These are phyloP conservation scores for Microctenopoma lineatum DNA, from an alignment of 2,797 vertebrate genomes.

Conservation along the genomic window DNA sequence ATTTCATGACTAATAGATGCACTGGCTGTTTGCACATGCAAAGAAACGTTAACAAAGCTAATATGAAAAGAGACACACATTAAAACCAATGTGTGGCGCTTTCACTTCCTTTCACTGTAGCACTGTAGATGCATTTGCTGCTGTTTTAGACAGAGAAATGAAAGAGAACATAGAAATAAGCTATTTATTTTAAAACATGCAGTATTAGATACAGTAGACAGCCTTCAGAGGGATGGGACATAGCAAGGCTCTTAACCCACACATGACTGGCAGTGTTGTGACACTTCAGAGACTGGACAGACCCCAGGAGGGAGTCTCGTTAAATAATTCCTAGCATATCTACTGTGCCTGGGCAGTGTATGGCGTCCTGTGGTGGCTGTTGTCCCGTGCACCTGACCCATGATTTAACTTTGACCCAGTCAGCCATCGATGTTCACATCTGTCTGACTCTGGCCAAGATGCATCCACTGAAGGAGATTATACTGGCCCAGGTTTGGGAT, in stretches of 20 bases:
- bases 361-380: constrained; percentile 21
- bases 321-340: constrained; percentile 49
- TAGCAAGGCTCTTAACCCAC: constrained; percentile 50
- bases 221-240: constrained; percentile 23
- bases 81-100: background rate
- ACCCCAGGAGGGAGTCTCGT: constrained; percentile 54
- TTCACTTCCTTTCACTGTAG: background rate
- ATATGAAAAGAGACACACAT: constrained; percentile 5
- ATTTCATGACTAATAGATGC: constrained; percentile 4
- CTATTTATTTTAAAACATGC: constrained; percentile 4
- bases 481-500: background rate
- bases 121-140: background rate
- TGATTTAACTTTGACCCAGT: constrained; percentile 47
- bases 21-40: background rate
- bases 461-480: background rate
- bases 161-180: background rate
- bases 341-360: constrained; percentile 15
- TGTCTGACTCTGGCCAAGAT: constrained; percentile 24
- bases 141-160: constrained; percentile 5
- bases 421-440: constrained; percentile 37
- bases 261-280: constrained; percentile 42
- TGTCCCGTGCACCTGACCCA: constrained; percentile 47
- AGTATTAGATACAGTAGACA: constrained; percentile 14
- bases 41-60: background rate
- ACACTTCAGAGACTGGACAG: constrained; percentile 54